Conservation (phyloP, 1,140 invertebrate species). For the Rhizoglyphus robini region DNA sequence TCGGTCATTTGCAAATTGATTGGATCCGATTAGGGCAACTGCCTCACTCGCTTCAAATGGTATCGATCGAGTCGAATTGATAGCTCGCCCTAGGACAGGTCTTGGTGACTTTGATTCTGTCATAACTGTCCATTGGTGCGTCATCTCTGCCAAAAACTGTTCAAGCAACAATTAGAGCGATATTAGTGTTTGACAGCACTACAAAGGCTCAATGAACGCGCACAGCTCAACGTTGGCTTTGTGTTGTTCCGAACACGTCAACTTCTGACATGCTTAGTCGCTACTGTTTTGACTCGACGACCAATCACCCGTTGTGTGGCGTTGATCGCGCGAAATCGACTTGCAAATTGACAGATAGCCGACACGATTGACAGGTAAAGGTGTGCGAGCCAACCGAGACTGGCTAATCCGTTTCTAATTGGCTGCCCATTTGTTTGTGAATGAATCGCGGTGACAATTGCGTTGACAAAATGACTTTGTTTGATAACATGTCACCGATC, state of each 20-base stretch:
- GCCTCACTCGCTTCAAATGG: too few species aligned
- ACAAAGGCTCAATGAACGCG: too few species aligned
- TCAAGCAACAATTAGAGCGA: too few species aligned
- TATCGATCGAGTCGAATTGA: too few species aligned
- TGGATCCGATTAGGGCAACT: too few species aligned
- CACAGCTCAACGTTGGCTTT: too few species aligned
- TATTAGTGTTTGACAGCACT: too few species aligned
- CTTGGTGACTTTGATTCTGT: too few species aligned
- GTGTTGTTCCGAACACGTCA: slow-evolving; percentile 3
- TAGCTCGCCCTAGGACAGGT: too few species aligned
- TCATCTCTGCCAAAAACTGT: too few species aligned
- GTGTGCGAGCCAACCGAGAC: background rate
- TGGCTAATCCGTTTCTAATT: slow-evolving; percentile 6
- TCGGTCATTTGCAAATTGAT: too few species aligned
- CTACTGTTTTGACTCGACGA: slow-evolving; percentile 6
- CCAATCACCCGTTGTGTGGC: background rate
- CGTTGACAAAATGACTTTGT: slow-evolving; percentile 7
- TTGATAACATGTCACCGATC: slow-evolving; percentile 7
- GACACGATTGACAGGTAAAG: slow-evolving; percentile 13
- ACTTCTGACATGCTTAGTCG: background rate
- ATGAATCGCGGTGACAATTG: background rate
- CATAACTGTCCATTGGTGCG: too few species aligned
- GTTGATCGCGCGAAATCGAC: background rate
- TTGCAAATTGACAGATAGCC: slow-evolving; percentile 11
- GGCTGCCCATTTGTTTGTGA: background rate